Conservation (phyloP, 2,888 invertebrate species). For the Caenorhabditis japonica region DNA sequence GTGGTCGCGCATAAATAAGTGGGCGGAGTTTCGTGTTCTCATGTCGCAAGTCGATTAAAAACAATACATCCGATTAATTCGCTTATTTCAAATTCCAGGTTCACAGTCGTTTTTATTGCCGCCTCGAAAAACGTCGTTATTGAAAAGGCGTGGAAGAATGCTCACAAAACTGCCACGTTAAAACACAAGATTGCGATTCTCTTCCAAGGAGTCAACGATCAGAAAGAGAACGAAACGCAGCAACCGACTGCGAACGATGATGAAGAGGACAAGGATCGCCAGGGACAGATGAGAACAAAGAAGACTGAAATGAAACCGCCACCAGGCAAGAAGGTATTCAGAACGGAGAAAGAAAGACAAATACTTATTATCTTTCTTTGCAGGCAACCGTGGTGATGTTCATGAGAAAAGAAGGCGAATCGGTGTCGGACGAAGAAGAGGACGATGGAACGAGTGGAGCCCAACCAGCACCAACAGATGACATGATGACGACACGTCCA, state of each 20-base stretch:
- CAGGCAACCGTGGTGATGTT: conserved; percentile 29
- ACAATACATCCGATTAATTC: too few species aligned
- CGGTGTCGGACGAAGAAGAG: conserved; percentile 19
- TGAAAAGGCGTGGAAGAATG: conserved; percentile 12
- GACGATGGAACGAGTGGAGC: neutral
- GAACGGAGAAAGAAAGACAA: too few species aligned
- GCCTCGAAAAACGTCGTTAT: conserved; percentile 9
- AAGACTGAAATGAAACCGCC: neutral
- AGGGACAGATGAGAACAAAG: conserved; percentile 21
- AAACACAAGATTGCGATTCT: conserved; percentile 14
- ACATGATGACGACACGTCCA: conserved; percentile 15
- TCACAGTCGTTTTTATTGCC: conserved; percentile 15
- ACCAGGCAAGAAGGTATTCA: conserved; percentile 22
- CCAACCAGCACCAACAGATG: neutral
- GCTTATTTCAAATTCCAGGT: conserved; percentile 11
- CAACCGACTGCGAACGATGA: conserved; percentile 19
- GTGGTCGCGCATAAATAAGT: too few species aligned
- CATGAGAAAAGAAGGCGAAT: conserved; percentile 30
- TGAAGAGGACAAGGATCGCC: conserved; percentile 32
- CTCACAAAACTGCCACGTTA: conserved; percentile 1
- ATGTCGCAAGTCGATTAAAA: too few species aligned
- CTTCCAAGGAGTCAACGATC: conserved; percentile 17
- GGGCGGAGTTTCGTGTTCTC: too few species aligned
- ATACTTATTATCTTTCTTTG: neutral
- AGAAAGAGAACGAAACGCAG: conserved; percentile 22